Evolutionary conservation across 2,888 invertebrate species (phyloP).

Genomic region (Drosophila acutilabella): DNA sequence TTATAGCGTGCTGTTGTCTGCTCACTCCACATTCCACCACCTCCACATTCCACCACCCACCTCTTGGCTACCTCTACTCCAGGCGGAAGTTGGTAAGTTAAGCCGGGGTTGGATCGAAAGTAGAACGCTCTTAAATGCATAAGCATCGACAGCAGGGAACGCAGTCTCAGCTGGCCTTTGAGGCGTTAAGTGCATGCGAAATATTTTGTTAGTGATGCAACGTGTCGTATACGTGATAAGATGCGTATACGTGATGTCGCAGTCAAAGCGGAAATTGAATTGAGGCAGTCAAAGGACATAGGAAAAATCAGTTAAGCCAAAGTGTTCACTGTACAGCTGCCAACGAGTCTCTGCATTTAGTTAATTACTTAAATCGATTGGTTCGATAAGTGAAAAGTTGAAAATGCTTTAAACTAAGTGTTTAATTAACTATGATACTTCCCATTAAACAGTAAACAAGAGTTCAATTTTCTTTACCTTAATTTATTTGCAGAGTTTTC

Average conservation of each 20-base stretch:
- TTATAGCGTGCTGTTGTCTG: constrained; percentile 12
- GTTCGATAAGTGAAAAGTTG: neutral
- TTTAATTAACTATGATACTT: too few relatives aligned
- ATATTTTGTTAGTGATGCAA: constrained; percentile 63
- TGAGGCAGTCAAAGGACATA: constrained; percentile 25
- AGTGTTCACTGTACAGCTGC: neutral
- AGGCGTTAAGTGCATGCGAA: constrained; percentile 61
- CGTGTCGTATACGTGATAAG: constrained; percentile 67
- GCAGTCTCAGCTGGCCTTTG: constrained; percentile 29
- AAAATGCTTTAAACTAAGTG: neutral
- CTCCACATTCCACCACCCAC: too few relatives aligned
- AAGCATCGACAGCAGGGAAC: constrained; percentile 34
- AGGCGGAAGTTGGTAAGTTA: constrained; percentile 60
- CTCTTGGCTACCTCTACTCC: neutral
- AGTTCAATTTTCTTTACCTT: neutral
- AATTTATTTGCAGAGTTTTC: neutral
- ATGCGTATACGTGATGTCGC: constrained; percentile 62
- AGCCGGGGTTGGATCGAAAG: constrained; percentile 36
- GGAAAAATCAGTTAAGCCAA: constrained; percentile 33
- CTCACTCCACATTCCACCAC: neutral
- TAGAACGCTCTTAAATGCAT: constrained; percentile 46
- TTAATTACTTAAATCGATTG: constrained; percentile 21
- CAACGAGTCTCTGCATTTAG: neutral
- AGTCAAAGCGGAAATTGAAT: constrained; percentile 65
- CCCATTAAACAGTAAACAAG: too few relatives aligned